A percentile compares a stretch with the other conserved stretches of the same genome.
phyloP scores from a whole-genome alignment of 2,797 vertebrate species.

The Urocyon cinereoargenteus region DNA sequence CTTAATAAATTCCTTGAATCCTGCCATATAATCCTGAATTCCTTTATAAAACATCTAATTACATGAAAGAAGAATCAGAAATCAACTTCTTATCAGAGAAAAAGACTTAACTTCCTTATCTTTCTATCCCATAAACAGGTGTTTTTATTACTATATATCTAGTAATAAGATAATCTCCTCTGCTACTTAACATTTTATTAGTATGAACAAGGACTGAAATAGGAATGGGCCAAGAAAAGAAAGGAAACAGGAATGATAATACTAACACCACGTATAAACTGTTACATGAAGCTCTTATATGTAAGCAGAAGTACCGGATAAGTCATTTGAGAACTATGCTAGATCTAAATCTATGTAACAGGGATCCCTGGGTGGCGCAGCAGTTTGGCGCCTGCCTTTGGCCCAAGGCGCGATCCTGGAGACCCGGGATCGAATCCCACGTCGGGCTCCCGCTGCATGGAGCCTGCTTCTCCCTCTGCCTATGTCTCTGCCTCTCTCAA shows the following conservation, averaged over 20 bases:
- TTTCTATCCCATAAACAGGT: conserved; percentile 40
- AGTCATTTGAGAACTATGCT: conserved; percentile 47
- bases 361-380: no score
- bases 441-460: no score
- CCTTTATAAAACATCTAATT: conserved; percentile 79
- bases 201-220: conserved; percentile 20
- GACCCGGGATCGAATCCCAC: no score
- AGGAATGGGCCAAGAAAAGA: conserved; percentile 1
- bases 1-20: conserved; percentile 83
- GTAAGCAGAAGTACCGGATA: not conserved
- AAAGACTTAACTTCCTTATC: conserved; percentile 56
- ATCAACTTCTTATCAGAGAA: conserved; percentile 69
- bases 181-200: conserved; percentile 49
- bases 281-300: not conserved
- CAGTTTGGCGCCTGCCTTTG: no score
- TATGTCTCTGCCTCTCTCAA: no score
- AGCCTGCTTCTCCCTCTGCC: no score
- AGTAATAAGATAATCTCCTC: conserved; percentile 36
- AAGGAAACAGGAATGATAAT: conserved; percentile 45
- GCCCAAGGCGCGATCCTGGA: no score
- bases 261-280: conserved; percentile 32
- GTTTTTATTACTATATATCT: conserved; percentile 44
- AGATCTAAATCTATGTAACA: conserved; percentile 9
- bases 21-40: conserved; percentile 78
- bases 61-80: conserved; percentile 71